Conservation (phyloP, 2,113 vertebrate genomes). For the Microcebus griseorufus region DNA sequence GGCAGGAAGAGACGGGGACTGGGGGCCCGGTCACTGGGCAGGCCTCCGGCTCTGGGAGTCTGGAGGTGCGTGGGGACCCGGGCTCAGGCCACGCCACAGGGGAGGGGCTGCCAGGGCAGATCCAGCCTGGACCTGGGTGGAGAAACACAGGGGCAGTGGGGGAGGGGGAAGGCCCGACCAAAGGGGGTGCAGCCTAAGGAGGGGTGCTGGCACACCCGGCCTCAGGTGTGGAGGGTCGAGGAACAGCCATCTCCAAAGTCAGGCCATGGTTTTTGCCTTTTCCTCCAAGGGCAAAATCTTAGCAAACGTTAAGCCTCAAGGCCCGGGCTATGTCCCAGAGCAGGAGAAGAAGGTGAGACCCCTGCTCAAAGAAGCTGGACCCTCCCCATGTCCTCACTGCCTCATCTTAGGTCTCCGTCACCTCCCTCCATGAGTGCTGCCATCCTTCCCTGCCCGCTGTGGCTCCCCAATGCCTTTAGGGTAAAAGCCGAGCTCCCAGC, state of each 20-base stretch:
- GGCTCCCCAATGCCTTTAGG: neutral
- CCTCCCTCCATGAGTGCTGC: neutral
- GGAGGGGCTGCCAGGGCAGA: neutral
- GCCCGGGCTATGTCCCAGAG: rapidly evolving
- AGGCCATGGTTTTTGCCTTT: neutral
- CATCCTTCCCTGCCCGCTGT: rapidly evolving
- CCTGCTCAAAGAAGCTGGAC: neutral
- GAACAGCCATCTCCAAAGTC: neutral
- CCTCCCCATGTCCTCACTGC: no score
- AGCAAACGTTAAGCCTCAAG: neutral
- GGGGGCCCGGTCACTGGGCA: neutral
- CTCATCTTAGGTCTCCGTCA: neutral
- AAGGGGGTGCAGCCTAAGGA: neutral
- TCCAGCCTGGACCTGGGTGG: neutral
- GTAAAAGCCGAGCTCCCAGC: neutral
- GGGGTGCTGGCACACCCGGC: no score
- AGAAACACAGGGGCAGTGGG: neutral
- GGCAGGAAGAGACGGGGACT: constrained; percentile 3
- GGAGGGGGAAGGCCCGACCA: neutral
- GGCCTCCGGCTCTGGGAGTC: neutral
- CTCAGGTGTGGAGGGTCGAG: neutral
- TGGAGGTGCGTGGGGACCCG: neutral
- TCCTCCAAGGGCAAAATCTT: neutral
- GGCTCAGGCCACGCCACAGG: neutral
- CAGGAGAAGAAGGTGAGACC: rapidly evolving